Evolutionary conservation across 35 echinoderm and acorn worm species (phyloP), one percentile per base, ranked within the genome.

Genomic region (Ophiothrix spiculata): DNA sequence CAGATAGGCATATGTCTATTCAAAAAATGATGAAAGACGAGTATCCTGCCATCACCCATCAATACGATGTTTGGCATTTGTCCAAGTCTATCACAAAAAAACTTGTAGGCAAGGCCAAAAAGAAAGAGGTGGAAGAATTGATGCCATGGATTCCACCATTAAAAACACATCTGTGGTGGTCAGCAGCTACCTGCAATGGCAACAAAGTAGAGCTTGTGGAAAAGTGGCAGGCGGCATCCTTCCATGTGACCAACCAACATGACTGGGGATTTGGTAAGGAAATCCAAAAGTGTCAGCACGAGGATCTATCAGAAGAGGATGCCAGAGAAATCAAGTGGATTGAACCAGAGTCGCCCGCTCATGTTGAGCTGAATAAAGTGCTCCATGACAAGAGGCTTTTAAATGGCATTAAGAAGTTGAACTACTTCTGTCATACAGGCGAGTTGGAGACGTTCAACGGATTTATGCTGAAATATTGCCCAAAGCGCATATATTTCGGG

Each of bases 41-140:
- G 19, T 90, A 81, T 75, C 46, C 69, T 23, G 1, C 37, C 33
- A 93, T 93, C 8, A 35, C 37, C 1, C 86, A 93, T 39, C 73
- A 94, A 37, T 90, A 86, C 45, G 92, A 94, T 85, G 92, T 94
- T 15, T 94, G 86, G 87, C 92, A 94, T 49, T 56, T 93, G 29
- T 64, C 56, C 35, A 94, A 94, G 32, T 39, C 64, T 23, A 0
- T 93, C 3, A 74, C 35, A 0, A 93, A 93, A 38, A 88, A 56
- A 81, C 76, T 90, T 32, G 6, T n/a, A 0, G 35, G 76, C 0
- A 85, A 64, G 29, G 80, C 86, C 79, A 89, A 93, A 56, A 76
- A 39, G 76, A 85, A 85, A 77, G 86, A 88, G 11, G 84, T 54
- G n/a, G 69, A 78, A 77, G 82, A 93, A 32, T 54, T 93, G 19